Evolutionary conservation across 2,797 vertebrate genomes (phyloP).

Genomic region (Enteromius paludinosus): DNA sequence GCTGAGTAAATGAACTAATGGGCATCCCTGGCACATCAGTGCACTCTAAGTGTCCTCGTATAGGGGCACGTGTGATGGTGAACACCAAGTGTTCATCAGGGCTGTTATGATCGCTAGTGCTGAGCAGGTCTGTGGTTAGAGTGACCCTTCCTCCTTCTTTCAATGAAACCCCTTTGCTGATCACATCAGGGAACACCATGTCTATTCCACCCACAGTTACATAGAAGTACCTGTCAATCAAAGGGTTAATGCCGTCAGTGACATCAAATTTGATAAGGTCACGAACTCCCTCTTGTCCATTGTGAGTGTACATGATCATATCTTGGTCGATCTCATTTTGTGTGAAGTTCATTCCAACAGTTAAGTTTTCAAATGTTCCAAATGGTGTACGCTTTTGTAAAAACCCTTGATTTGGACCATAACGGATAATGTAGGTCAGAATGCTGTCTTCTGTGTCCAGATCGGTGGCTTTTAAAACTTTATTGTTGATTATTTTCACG

Average conservation of each 20-base stretch:
- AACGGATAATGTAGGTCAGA: slow-evolving; percentile 86
- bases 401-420: slow-evolving; percentile 88
- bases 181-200: slow-evolving; percentile 91
- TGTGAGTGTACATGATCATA: slow-evolving; percentile 87
- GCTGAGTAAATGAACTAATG: slow-evolving; percentile 91
- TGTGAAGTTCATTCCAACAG: slow-evolving; percentile 93
- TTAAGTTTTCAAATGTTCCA: slow-evolving; percentile 85
- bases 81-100: slow-evolving; percentile 94
- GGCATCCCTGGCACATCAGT: slow-evolving; percentile 87
- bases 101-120: slow-evolving; percentile 94
- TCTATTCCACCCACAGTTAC: slow-evolving; percentile 91
- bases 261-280: slow-evolving; percentile 97
- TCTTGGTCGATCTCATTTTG: slow-evolving; percentile 91
- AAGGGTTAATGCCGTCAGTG: slow-evolving; percentile 91
- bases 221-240: slow-evolving; percentile 97
- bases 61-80: slow-evolving; percentile 90
- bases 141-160: slow-evolving; percentile 94
- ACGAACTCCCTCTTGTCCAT: slow-evolving; percentile 88
- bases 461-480: slow-evolving; percentile 91
- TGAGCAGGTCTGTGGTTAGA: slow-evolving; percentile 93
- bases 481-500: slow-evolving; percentile 84
- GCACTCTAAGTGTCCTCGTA: slow-evolving; percentile 92
- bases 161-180: slow-evolving; percentile 94
- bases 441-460: slow-evolving; percentile 91
- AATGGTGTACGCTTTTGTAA: slow-evolving; percentile 80